Base-by-base conservation (phyloP, 2,888 invertebrate species). In the Drosophila nr. fundita region DNA sequence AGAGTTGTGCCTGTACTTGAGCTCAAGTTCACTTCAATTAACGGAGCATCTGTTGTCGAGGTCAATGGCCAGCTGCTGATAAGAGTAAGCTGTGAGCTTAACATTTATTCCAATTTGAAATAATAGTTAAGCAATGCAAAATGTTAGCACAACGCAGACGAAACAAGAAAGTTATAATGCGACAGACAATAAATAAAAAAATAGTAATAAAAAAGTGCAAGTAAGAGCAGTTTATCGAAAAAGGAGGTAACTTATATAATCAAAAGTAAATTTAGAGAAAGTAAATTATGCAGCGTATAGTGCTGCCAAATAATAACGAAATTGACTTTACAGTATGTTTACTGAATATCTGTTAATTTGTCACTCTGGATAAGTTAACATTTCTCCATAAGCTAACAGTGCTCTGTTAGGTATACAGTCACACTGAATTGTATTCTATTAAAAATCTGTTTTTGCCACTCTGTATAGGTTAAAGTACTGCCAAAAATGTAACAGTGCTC, bases 141-240 rank as follows among this genome's bases (percentile, higher is more conserved):
- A 7, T 29, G 18, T 29, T 29, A 29, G 5, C 13, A 13, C 15
- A 45, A 30, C 18, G 8, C 27, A 29, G 18, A 49, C 30, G 15
- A 32, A 30, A 52, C 27, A 48, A 54, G 76, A 80, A 68, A 70
- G 80, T 68, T 52, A 53, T 30, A 36, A 40, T n/a, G 27, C 58
- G 40, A 73, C 61, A 61, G 40, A 73, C 61, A 80, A 70, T 74
- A 7, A 82, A 82, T 73, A 73, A 80, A 21, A 10, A 15, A 3
- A 27, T n/a, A 68, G 80, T 8, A 7, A 8, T 4, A 10, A 18
- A 42, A 87, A 85, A 79, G 80, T 79, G 83, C 86, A 81, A 85
- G 86, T 85, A 76, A 72, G 27, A 42, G 11, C 50, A 67, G 68
- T 61, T 61, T 48, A 34, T 34, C 42, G 36, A 34, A 45, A n/a